Evolutionary conservation across 2,113 vertebrate species (phyloP).

Genomic region (Cyprinodon tularosa): DNA sequence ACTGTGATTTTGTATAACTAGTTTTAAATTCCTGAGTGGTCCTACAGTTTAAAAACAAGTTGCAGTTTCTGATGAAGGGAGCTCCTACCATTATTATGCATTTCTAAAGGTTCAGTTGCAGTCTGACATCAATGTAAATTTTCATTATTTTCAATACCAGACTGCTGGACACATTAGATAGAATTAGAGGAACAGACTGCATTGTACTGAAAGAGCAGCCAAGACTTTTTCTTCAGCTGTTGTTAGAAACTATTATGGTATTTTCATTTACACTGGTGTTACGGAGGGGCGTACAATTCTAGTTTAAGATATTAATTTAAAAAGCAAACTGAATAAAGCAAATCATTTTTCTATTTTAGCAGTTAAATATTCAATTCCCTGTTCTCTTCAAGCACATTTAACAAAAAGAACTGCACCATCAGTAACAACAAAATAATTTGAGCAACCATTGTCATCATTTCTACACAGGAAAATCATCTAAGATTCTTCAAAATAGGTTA

Average conservation of each 20-base stretch:
- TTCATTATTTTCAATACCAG: not conserved
- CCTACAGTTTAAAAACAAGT: not conserved
- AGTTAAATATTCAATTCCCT: slow-evolving; percentile 5
- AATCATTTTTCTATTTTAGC: slow-evolving; percentile 12
- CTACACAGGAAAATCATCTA: slow-evolving; percentile 9
- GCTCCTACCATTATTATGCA: not conserved
- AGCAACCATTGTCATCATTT: slow-evolving; percentile 16
- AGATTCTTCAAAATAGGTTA: not conserved
- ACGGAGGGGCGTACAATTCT: not conserved
- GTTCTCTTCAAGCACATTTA: slow-evolving; percentile 18
- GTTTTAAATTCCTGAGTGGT: not conserved
- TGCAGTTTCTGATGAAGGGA: no score
- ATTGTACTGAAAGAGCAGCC: no score
- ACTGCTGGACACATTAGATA: not conserved
- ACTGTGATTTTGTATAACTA: not conserved
- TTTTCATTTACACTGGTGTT: not conserved
- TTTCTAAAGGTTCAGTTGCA: not conserved
- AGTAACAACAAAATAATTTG: slow-evolving; percentile 25
- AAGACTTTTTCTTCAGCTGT: not conserved
- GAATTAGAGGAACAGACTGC: not conserved
- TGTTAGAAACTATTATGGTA: not conserved
- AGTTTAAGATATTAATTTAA: not conserved
- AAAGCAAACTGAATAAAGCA: not conserved
- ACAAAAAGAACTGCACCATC: slow-evolving; percentile 20
- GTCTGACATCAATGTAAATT: not conserved